Evolutionary conservation across 2,797 vertebrate genomes (phyloP), one percentile per base, ranked within the genome.

Genomic region (Fistularia commersonii): DNA sequence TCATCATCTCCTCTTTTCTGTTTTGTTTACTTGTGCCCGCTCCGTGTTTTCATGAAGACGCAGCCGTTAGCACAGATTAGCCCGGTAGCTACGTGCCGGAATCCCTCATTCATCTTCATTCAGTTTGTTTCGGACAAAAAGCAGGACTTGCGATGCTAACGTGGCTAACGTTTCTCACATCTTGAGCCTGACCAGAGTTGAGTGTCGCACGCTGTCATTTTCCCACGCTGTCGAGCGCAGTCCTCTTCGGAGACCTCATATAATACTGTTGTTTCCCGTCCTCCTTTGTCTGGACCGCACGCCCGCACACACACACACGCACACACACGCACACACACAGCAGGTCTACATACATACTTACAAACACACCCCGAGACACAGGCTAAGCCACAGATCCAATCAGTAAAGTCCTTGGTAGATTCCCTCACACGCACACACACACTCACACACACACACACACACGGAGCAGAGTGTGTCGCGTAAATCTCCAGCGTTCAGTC

Each of bases 211-310:
- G n/a, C n/a, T n/a, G 12, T 60, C 38, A 7, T 72, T 79, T 86
- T n/a, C 62, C 66, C 79, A 84, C 66, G 61, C 65, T 78, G 63
- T 61, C 51, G 15, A 66, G 63, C 66, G 43, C 46, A 14, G 49
- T 47, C 70, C 72, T 75, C 67, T 76, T 82, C 80, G 80, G 71
- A 72, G 66, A 76, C 42, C 61, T 68, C 50, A 66, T 65, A 70
- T 64, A 69, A 72, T 63, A 34, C 54, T 61, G 62, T 67, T 78
- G 72, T 80, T 70, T 70, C 64, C 70, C 45, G 45, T 69, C 34
- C 41, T 8, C 10, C 57, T 58, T 67, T 36, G 57, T 70, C 67
- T 77, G 73, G 55, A 76, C 57, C 56, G 1, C 60, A 65, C 35
- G 11, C 52, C 55, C 15, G 32, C 23, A 70, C 51, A 58, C 48